These are phyloP conservation scores for Apodemia duryi DNA, from an alignment of 2,888 invertebrate genomes.

Conservation along the genomic window DNA sequence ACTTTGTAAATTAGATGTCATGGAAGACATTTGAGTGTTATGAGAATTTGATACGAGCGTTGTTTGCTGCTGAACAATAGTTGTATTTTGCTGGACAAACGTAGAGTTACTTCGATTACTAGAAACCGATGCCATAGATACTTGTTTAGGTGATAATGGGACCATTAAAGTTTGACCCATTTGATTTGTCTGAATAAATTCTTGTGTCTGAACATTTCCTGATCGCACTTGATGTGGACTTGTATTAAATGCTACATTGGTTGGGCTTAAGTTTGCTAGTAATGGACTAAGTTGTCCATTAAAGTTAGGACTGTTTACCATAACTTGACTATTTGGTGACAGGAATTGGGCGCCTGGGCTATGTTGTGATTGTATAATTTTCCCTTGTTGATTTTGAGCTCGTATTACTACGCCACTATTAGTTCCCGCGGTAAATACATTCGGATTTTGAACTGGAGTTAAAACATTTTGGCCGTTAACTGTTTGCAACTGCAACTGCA, in stretches of 20 bases:
- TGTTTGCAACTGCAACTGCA: constrained; percentile 89
- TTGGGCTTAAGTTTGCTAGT: constrained; percentile 85
- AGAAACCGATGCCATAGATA: constrained; percentile 69
- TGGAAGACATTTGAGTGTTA: constrained; percentile 51
- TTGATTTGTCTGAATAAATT: constrained; percentile 84
- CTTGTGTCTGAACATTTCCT: constrained; percentile 82
- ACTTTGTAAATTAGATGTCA: constrained; percentile 45
- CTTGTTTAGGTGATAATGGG: constrained; percentile 82
- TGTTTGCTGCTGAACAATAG: constrained; percentile 90
- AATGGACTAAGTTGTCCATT: constrained; percentile 89
- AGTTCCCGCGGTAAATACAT: constrained; percentile 81
- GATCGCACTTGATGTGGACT: constrained; percentile 69
- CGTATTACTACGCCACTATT: constrained; percentile 90
- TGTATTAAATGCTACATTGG: constrained; percentile 81
- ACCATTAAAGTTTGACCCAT: constrained; percentile 86
- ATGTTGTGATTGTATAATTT: constrained; percentile 83
- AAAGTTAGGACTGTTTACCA: constrained; percentile 85
- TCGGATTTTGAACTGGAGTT: constrained; percentile 84
- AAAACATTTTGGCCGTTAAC: constrained; percentile 88
- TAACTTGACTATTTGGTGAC: constrained; percentile 87
- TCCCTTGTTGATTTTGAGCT: constrained; percentile 85
- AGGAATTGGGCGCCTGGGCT: constrained; percentile 85
- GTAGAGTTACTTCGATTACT: constrained; percentile 83
- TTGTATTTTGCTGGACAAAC: constrained; percentile 91
- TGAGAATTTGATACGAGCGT: constrained; percentile 87